Evolutionary conservation across 2,113 vertebrate species (phyloP), one percentile per base, ranked within the genome.

Genomic region (Xenopus borealis): DNA sequence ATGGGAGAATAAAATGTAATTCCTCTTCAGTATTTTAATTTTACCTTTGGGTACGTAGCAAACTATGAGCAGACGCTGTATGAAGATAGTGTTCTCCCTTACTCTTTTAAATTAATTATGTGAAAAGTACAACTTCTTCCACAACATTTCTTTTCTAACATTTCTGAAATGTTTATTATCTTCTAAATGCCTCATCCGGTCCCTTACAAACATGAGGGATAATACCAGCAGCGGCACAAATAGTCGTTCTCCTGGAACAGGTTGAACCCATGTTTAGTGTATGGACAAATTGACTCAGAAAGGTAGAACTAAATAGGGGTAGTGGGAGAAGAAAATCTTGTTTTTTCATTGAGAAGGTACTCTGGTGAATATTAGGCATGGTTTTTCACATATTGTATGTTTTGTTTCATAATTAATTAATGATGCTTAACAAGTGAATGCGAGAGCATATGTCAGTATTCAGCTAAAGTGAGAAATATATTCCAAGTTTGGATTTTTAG

Each of bases 151-250:
- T 27, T 45, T 66, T n/a, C 18, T 9, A 45, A 17, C 16, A 3
- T 46, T 66, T 66, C 19, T 66, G 16, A 66, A 64, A 53, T 57
- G 9, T 65, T 65, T 72, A 57, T 30, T 65, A 19, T 65, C 30
- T 23, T 72, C 30, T 14, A 72, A 72, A 65, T 57, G 61, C 30
- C 30, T 65, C 61, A 66, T 65, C 62, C 66, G 62, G 66, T 72
- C 62, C 2, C 33, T 10, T 65, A 18, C 16, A 62, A 65, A 12
- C 17, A 19, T 40, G 63, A 44, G 62, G 47, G 50, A 66, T 46
- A 18, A 46, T 19, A 46, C 63, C 19, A 12, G 33, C 10, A 46
- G n/a, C 40, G 45, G n/a, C 40, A 46, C 40, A 19, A 10, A n/a
- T 16, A 18, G 44, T 8, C 16, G 27, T 17, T 66, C 50, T 55